Conservation (phyloP, 2,113 vertebrate species). For the Chrysemys picta region DNA sequence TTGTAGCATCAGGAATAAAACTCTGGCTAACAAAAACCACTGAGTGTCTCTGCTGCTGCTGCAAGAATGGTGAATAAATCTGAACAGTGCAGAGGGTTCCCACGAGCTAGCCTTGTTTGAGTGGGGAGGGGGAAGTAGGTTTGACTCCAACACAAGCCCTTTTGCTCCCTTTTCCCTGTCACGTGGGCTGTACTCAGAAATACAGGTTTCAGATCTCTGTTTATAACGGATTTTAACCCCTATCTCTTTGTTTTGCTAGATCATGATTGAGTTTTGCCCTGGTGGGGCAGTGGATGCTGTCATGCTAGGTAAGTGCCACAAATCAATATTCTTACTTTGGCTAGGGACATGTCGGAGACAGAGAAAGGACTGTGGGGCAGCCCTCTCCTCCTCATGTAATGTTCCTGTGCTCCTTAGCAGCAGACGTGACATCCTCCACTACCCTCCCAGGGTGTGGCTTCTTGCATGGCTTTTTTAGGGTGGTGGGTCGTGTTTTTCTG, state of each 20-base stretch:
- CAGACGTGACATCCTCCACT: not conserved
- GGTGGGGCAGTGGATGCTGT: constrained; percentile 91
- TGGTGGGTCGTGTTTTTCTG: not conserved
- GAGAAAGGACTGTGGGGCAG: rapidly evolving
- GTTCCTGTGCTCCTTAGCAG: not conserved
- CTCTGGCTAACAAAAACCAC: not conserved
- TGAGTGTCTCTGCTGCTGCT: rapidly evolving
- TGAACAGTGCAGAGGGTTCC: rapidly evolving
- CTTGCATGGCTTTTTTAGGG: not conserved
- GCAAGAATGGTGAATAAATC: not conserved
- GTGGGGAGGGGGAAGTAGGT: not conserved
- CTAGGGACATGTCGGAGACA: not conserved
- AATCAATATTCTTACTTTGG: not conserved
- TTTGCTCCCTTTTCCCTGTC: not conserved
- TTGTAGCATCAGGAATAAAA: not conserved
- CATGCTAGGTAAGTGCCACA: constrained; percentile 85
- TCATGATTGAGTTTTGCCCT: constrained; percentile 97
- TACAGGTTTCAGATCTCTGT: not conserved
- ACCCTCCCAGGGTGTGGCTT: not conserved
- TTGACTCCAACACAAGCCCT: not conserved
- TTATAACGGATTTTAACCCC: not conserved
- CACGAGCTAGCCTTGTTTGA: rapidly evolving
- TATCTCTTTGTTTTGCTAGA: constrained; percentile 80
- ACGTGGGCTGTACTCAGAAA: rapidly evolving
- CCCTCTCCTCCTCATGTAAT: not conserved